These are phyloP conservation scores for Macropodus opercularis DNA, from an alignment of 2,797 vertebrate genomes.

Conservation along the genomic window DNA sequence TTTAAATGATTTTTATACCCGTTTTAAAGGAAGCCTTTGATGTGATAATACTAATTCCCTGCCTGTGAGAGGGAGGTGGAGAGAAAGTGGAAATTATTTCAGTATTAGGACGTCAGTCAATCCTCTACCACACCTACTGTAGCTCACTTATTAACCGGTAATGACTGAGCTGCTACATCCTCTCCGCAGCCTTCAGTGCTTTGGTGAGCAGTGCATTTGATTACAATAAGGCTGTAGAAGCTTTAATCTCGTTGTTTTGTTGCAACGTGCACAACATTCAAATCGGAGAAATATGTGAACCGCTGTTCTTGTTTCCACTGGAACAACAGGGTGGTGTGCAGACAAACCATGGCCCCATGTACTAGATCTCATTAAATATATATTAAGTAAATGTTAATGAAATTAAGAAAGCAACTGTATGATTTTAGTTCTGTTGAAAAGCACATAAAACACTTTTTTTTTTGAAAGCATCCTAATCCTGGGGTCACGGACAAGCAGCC, in stretches of 20 bases:
- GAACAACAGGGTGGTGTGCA: slow-evolving; percentile 1
- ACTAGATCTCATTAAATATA: not conserved
- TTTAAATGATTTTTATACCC: slow-evolving; percentile 95
- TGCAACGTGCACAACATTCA: slow-evolving; percentile 44
- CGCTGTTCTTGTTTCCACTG: not conserved
- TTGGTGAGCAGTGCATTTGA: slow-evolving; percentile 82
- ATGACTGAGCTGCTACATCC: slow-evolving; percentile 91
- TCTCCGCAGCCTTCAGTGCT: slow-evolving; percentile 56
- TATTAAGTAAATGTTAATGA: slow-evolving; percentile 6
- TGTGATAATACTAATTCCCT: slow-evolving; percentile 98
- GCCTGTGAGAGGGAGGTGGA: slow-evolving; percentile 81
- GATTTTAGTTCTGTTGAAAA: not conserved
- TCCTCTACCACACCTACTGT: slow-evolving; percentile 87
- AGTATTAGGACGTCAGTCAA: slow-evolving; percentile 94
- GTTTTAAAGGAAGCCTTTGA: slow-evolving; percentile 95
- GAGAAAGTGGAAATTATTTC: slow-evolving; percentile 94
- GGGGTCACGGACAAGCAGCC: slow-evolving; percentile 57
- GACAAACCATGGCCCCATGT: not conserved
- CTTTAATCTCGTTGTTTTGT: slow-evolving; percentile 65
- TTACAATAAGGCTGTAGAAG: slow-evolving; percentile 64
- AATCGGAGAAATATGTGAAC: slow-evolving; percentile 27
- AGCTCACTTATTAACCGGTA: slow-evolving; percentile 93
- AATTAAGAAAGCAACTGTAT: not conserved
- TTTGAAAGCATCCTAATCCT: slow-evolving; percentile 29
- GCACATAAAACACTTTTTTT: slow-evolving; percentile 21